Evolutionary conservation across 2,797 vertebrate genomes (phyloP).

Genomic region (Hydrophis major): DNA sequence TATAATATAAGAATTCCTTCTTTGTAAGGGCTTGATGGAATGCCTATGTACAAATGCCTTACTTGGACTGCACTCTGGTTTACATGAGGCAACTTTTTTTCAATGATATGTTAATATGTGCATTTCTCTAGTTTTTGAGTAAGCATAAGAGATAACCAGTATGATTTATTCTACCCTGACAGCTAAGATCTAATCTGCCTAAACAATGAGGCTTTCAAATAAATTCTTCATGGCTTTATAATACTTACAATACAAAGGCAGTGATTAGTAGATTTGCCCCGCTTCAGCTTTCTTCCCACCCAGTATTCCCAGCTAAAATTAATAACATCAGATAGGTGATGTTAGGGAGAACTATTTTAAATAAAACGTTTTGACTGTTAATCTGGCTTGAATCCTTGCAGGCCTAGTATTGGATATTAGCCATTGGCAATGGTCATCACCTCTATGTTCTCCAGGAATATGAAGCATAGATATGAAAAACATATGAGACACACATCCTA

Average conservation of each 20-base stretch:
- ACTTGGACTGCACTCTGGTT: neutral
- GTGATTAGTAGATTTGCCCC: neutral
- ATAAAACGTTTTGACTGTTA: neutral
- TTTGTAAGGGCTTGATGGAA: neutral
- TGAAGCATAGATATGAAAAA: neutral
- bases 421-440: neutral
- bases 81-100: neutral
- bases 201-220: neutral
- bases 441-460: neutral
- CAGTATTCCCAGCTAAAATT: neutral
- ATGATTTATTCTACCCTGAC: neutral
- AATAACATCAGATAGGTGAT: neutral
- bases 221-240: neutral
- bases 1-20: neutral
- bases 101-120: neutral
- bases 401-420: neutral
- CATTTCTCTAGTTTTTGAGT: neutral
- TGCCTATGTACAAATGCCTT: neutral
- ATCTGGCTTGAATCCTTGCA: neutral
- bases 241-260: neutral
- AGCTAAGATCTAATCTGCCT: neutral
- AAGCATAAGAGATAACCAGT: neutral
- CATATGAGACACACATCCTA: neutral
- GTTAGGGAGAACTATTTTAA: neutral
- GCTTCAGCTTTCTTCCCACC: neutral